Percentiles rank a stretch among this genome's conserved stretches.
Conservation (phyloP, 1,140 invertebrate species). For the Heliconius eleuchia region DNA sequence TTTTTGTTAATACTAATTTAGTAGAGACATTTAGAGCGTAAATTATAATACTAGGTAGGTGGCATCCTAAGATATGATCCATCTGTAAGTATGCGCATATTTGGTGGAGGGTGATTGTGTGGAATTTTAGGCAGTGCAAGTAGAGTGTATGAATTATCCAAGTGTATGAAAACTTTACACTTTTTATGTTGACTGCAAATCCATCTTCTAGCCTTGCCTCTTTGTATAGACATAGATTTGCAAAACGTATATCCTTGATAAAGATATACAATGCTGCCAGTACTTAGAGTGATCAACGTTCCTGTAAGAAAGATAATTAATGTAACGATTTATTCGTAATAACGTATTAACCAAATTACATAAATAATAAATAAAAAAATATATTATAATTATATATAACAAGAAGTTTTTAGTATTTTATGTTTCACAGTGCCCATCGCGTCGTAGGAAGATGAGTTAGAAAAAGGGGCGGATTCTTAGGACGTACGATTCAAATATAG, state of each 20-base stretch:
- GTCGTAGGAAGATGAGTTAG: too few species aligned
- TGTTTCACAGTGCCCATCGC: too few species aligned
- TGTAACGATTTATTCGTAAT: not conserved
- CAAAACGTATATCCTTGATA: not conserved
- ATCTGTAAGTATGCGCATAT: not conserved
- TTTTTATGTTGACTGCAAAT: conserved; percentile 5
- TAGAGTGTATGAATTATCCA: not conserved
- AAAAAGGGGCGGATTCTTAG: too few species aligned
- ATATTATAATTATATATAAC: too few species aligned
- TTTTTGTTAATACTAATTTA: not conserved
- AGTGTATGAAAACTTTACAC: not conserved
- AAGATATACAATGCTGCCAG: not conserved
- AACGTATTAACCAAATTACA: not conserved
- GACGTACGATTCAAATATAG: too few species aligned
- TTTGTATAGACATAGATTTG: not conserved
- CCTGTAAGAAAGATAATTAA: not conserved
- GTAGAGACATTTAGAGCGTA: not conserved
- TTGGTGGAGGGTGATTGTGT: not conserved
- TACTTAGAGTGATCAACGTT: not conserved
- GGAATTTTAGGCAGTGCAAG: not conserved
- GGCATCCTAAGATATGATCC: not conserved
- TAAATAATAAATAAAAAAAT: not conserved
- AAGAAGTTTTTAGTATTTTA: too few species aligned
- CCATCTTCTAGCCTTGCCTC: not conserved
- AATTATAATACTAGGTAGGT: not conserved